Evolutionary conservation across 1,140 invertebrate genomes (phyloP), one percentile per base, ranked within the genome.

Genomic region (Ruditapes philippinarum): DNA sequence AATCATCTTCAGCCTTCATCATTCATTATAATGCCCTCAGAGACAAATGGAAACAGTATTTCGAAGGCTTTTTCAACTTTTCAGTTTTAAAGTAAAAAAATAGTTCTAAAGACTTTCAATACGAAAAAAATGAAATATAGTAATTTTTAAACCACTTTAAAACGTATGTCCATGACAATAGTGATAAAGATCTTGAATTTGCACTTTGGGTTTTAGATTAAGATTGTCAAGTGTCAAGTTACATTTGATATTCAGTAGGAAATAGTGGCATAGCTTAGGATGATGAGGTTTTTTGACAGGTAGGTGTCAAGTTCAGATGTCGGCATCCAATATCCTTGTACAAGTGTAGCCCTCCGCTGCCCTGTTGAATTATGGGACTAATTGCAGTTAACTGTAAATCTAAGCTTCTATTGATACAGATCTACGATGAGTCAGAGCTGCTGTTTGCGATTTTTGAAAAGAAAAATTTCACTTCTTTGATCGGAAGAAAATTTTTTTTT

Each of bases 101-200:
- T 45, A 45, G 42, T 7, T 5, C 5, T 5, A 7, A 14, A 45
- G 42, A 45, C 5, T 7, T 5, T 7, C 5, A 45, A 45, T 45
- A 14, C 42, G 14, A 45, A 45, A 45, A 45, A 45, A 7, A 45
- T 45, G 14, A 14, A 45, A 45, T 45, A 45, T 7, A 45, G 42
- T 14, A 45, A 45, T 45, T 57, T 57, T 57, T n/a, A n/a, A 25
- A 22, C 25, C 17, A 5, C 9, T 57, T 57, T 25, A 5, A 57
- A 57, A 19, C 54, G 0, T 70, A 40, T 70, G 65, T 70, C 65
- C 65, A 38, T 70, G 33, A 38, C 31, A 38, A 1, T 11, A 5
- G 1, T 38, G 33, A 70, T 70, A 70, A 25, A 31, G 38, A 38
- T 70, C 65, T 70, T 31, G 65, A 70, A 70, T 70, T 70, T 70